A percentile compares a stretch with the other conserved stretches of the same genome.
Conservation (phyloP, 2,113 vertebrate species). For the Hemiprocne comata region DNA sequence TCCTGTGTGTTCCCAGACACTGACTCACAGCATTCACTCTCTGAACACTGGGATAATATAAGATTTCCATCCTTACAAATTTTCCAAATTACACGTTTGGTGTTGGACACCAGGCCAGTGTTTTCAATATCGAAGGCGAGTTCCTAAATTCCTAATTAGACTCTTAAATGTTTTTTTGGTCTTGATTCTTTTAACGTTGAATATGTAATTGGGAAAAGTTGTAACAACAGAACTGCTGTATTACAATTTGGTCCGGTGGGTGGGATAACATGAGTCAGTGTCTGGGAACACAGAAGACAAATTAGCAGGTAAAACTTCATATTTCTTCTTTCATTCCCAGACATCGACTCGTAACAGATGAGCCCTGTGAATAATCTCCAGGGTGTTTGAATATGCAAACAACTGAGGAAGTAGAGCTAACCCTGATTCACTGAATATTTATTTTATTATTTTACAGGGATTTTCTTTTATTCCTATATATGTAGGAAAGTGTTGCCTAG, state of each 20-base stretch:
- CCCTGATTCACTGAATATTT: neutral
- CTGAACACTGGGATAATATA: conserved; percentile 1
- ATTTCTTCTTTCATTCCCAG: conserved; percentile 65
- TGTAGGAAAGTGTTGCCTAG: neutral
- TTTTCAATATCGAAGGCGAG: neutral
- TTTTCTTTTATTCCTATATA: neutral
- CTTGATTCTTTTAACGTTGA: neutral
- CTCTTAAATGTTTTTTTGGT: neutral
- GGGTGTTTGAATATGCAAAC: neutral
- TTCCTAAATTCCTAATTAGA: conserved; percentile 23
- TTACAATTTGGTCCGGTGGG: neutral
- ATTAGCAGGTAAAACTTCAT: conserved; percentile 52
- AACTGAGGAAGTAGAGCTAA: neutral
- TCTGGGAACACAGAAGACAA: conserved; percentile 65
- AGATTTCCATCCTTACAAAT: conserved; percentile 23
- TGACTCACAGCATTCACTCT: conserved; percentile 22
- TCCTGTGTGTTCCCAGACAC: conserved; percentile 40
- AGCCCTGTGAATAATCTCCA: neutral
- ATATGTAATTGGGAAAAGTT: conserved; percentile 33
- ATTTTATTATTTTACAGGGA: neutral
- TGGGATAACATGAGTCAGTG: conserved; percentile 66
- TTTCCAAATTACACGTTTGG: conserved; percentile 33
- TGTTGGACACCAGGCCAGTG: neutral
- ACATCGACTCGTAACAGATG: conserved; percentile 57
- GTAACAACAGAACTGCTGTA: conserved; percentile 34